Evolutionary conservation across 2,113 vertebrate species (phyloP).

Genomic region (Sorex araneus): DNA sequence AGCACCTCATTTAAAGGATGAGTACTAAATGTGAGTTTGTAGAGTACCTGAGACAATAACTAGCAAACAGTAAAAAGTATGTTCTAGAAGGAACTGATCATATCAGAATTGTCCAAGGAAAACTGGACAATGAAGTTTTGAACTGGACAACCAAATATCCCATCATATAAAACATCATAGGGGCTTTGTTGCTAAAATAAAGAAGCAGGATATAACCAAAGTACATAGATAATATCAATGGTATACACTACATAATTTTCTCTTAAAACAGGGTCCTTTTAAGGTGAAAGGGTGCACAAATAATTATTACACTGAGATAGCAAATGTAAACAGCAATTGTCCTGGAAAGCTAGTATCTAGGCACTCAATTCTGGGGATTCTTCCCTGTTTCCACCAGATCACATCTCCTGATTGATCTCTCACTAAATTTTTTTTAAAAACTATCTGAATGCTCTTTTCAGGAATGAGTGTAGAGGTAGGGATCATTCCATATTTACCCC

Average conservation of each 20-base stretch:
- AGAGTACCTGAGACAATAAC: background rate
- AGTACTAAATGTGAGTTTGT: background rate
- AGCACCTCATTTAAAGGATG: background rate
- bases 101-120: background rate
- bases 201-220: background rate
- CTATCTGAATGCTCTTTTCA: background rate
- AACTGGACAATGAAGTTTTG: background rate
- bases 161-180: background rate
- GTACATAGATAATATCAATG: background rate
- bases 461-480: background rate
- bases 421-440: slow-evolving; percentile 11
- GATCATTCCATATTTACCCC: background rate
- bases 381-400: background rate
- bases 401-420: background rate
- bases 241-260: background rate
- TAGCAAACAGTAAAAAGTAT: background rate
- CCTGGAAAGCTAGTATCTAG: background rate
- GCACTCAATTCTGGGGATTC: background rate
- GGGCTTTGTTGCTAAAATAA: slow-evolving; percentile 26
- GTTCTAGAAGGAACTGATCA: background rate
- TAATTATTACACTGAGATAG: background rate
- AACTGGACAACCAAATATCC: background rate
- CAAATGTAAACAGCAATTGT: background rate
- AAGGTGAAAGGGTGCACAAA: background rate
- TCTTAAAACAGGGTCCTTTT: background rate